Evolutionary conservation across 2,797 vertebrate species (phyloP), one percentile per base, ranked within the genome.

Genomic region (Octomys mimax): DNA sequence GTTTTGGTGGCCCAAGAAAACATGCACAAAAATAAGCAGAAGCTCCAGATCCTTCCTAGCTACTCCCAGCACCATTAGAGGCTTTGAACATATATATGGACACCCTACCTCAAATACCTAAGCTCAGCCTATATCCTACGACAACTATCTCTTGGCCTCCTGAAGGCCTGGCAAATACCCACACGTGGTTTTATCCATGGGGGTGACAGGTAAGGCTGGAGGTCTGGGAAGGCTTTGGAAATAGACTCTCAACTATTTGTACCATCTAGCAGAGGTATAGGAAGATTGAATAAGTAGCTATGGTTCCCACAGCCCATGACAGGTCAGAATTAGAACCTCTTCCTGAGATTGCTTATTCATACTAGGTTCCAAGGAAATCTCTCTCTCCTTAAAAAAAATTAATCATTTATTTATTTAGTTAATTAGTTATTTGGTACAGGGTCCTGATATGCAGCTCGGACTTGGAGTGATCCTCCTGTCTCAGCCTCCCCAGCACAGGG

Each of bases 301-400:
- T 16, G 5, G 28, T 16, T 81, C 71, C 64, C 49, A 94, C n/a
- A 54, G 28, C 39, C 61, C 6, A 4, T 5, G 6, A 36, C 3
- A 85, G 84, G 9, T 92, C 77, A 52, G 7, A 93, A 85, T 88
- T 62, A 92, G 81, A 88, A 86, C 10, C 16, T 33, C 13, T 87
- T 81, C 49, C 68, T 46, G 12, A 57, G 10, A 46, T 79, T 77
- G 61, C 33, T 70, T 82, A 83, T 26, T 59, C 28, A 83, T 9
- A n/a, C 10, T 18, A 31, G 19, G 19, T 66, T n/a, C 5, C n/a
- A 66, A 89, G 59, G n/a, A 91, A 73, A 71, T 22, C 14, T 57
- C 54, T 57, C 16, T 57, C 54, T 57, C 19, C 54, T 57, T 57
- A 4, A 19, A 57, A 57, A 57, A 57, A 57, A 57, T 49, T 49